Evolutionary conservation across 2,888 invertebrate genomes (phyloP).

Genomic region (Willowsia nigromaculata): DNA sequence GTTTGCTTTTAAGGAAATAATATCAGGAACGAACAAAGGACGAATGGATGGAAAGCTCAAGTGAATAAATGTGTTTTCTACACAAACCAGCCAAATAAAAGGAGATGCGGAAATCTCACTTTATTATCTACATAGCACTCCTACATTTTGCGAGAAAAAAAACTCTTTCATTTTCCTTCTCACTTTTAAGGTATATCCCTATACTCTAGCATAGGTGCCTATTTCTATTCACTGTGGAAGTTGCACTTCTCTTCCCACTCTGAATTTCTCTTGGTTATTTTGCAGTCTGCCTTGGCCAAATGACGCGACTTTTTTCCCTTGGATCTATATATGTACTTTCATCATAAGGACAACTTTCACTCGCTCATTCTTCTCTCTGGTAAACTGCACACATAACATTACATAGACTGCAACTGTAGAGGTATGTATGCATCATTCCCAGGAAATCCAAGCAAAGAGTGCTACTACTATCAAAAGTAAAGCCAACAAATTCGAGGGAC

Average conservation of each 20-base stretch:
- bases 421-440: background rate
- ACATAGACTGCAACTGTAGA: background rate
- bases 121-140: slow-evolving; percentile 49
- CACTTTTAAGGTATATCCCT: background rate
- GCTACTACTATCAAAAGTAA: background rate
- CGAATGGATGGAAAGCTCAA: slow-evolving; percentile 16
- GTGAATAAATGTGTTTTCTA: slow-evolving; percentile 55
- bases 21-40: slow-evolving; percentile 38
- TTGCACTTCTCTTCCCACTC: background rate
- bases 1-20: background rate
- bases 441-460: background rate
- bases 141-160: background rate
- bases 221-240: background rate
- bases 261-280: background rate
- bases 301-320: background rate
- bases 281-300: background rate
- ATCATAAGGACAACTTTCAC: slow-evolving; percentile 7
- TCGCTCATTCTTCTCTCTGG: background rate
- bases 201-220: background rate
- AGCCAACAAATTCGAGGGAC: slow-evolving; percentile 60
- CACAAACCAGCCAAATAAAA: background rate
- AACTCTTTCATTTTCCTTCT: background rate
- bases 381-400: background rate
- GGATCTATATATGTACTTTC: background rate
- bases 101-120: slow-evolving; percentile 42